These are phyloP conservation scores for Drosophila kuntzei DNA, from an alignment of 2,888 invertebrate species.

Conservation along the genomic window DNA sequence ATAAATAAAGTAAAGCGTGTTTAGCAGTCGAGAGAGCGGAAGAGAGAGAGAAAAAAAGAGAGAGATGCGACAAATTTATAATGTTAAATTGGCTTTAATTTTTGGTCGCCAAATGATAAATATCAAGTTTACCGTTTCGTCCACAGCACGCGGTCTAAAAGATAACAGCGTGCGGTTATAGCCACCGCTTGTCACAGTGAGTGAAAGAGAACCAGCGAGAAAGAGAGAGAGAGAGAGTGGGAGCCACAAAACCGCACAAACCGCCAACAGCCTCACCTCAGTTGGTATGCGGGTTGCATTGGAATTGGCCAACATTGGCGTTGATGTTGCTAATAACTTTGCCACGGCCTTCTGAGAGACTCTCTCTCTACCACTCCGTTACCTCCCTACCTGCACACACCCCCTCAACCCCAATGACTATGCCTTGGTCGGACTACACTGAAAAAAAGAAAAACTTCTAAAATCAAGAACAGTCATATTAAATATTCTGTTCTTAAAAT, in stretches of 20 bases:
- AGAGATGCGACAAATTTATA: not conserved
- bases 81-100: conserved; percentile 47
- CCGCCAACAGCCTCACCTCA: conserved; percentile 62
- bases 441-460: no score
- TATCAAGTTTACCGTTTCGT: conserved; percentile 26
- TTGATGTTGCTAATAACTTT: conserved; percentile 65
- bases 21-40: not conserved
- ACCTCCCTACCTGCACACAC: no score
- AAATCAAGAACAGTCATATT: no score
- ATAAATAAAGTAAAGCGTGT: not conserved
- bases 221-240: not conserved
- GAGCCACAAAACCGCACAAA: conserved; percentile 51
- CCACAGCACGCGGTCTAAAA: conserved; percentile 50
- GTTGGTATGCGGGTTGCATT: conserved; percentile 35
- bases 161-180: conserved; percentile 52
- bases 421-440: conserved; percentile 4
- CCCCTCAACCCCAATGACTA: not conserved
- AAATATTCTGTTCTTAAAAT: no score
- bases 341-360: conserved; percentile 22
- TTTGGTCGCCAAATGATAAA: conserved; percentile 36
- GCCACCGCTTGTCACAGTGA: conserved; percentile 10
- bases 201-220: not conserved
- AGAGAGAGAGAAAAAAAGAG: not conserved
- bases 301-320: conserved; percentile 33
- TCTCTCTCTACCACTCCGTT: not conserved